Conservation (phyloP, 2,797 vertebrate genomes). For the Crenichthys baileyi region DNA sequence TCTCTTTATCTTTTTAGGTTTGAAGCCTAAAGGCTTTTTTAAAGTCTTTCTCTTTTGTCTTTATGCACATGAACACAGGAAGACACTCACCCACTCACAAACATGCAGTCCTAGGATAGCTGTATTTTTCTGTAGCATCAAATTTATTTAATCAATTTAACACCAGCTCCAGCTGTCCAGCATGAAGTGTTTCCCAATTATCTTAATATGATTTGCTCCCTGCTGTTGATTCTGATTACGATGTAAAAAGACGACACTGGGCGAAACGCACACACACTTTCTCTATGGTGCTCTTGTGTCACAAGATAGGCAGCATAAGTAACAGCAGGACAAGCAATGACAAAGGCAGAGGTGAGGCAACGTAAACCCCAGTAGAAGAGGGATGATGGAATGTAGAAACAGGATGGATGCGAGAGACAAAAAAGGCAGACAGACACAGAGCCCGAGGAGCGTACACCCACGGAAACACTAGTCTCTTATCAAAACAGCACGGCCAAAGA, state of each 20-base stretch:
- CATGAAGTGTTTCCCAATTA: conserved; percentile 78
- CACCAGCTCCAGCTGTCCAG: conserved; percentile 73
- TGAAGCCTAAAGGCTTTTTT: conserved; percentile 17
- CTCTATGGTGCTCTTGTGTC: conserved; percentile 52
- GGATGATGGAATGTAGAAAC: conserved; percentile 52
- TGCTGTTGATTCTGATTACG: conserved; percentile 67
- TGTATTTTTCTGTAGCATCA: conserved; percentile 65
- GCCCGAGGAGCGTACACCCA: conserved; percentile 44
- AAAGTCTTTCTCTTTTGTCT: conserved; percentile 12
- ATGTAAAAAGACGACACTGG: conserved; percentile 62
- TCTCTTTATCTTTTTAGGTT: conserved; percentile 11
- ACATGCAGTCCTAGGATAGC: conserved; percentile 25
- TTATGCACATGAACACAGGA: conserved; percentile 7
- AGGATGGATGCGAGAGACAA: conserved; percentile 58
- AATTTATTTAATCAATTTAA: conserved; percentile 75
- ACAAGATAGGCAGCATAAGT: conserved; percentile 58
- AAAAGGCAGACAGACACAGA: conserved; percentile 60
- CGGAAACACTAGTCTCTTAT: conserved; percentile 58
- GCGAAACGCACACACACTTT: conserved; percentile 20
- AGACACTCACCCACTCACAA: neutral
- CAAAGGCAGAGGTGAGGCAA: conserved; percentile 46
- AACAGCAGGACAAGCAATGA: conserved; percentile 68
- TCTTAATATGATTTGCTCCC: conserved; percentile 77
- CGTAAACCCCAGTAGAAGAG: conserved; percentile 54
- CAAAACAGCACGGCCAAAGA: conserved; percentile 50